Conservation (phyloP, 2,113 vertebrate species). For the Tympanuchus pallidicinctus region DNA sequence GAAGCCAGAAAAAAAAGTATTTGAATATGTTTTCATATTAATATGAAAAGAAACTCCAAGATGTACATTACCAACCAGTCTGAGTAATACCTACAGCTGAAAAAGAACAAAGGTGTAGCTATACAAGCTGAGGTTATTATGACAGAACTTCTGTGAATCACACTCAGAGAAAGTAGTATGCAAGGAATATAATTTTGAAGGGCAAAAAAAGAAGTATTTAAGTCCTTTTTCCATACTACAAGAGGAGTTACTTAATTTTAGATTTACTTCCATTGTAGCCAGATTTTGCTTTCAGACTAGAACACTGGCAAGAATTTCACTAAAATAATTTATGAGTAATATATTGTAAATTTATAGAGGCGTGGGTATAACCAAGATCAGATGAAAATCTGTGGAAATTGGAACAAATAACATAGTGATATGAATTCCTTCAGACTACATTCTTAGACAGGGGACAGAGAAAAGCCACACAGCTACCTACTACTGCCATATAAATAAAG, state of each 20-base stretch:
- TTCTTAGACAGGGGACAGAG: not conserved
- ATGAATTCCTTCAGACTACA: not conserved
- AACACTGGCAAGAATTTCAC: not conserved
- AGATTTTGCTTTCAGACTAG: not conserved
- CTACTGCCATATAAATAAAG: not conserved
- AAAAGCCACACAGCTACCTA: not conserved
- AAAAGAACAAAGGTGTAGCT: not conserved
- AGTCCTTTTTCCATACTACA: not conserved
- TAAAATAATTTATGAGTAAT: slow-evolving; percentile 17
- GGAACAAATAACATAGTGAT: not conserved
- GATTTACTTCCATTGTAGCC: not conserved
- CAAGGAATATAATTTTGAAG: not conserved
- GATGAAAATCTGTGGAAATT: not conserved
- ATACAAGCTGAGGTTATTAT: not conserved
- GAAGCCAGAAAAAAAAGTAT: not conserved
- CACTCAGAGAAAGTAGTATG: not conserved
- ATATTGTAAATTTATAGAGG: not conserved
- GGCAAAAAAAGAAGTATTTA: accelerated
- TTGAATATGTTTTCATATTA: not conserved
- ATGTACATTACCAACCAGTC: not conserved
- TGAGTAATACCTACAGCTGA: not conserved
- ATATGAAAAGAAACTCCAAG: not conserved
- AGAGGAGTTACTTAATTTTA: not conserved
- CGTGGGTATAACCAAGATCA: slow-evolving; percentile 33
- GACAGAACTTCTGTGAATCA: not conserved